A percentile compares a stretch with the other conserved stretches of the same genome.
phyloP scores from a whole-genome alignment of 1,140 invertebrate species.

The Bombus waltoni region DNA sequence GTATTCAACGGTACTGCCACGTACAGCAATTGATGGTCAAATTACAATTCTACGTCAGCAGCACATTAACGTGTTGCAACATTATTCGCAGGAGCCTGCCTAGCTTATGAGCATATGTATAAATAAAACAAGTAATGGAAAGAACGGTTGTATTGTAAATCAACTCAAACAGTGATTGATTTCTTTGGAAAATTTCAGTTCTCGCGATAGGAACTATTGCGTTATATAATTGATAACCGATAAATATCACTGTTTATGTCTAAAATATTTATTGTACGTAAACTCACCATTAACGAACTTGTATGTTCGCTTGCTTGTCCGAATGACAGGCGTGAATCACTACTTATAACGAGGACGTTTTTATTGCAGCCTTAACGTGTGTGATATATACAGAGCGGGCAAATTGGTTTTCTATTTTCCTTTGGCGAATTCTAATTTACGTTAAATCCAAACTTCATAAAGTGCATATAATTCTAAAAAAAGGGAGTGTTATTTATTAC shows the following conservation, averaged over 20 bases:
- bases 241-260: conserved; percentile 57
- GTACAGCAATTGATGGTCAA: neutral
- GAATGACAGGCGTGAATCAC: neutral
- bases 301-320: conserved; percentile 19
- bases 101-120: conserved; percentile 16
- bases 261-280: conserved; percentile 61
- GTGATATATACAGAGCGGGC: neutral
- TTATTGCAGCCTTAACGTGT: neutral
- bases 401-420: conserved; percentile 8
- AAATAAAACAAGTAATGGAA: neutral
- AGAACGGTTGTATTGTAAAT: neutral
- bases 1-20: neutral
- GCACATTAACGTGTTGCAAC: neutral
- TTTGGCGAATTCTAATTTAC: conserved; percentile 1
- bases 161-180: neutral
- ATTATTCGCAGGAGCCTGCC: conserved; percentile 16
- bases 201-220: conserved; percentile 35
- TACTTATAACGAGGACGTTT: conserved; percentile 12
- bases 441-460: neutral
- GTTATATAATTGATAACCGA: conserved; percentile 30
- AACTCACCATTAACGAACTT: conserved; percentile 50
- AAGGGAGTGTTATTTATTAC: neutral
- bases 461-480: neutral
- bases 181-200: conserved; percentile 50
- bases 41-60: neutral